phyloP scores from a whole-genome alignment of 2,113 vertebrate species.

The Aegithalos caudatus region DNA sequence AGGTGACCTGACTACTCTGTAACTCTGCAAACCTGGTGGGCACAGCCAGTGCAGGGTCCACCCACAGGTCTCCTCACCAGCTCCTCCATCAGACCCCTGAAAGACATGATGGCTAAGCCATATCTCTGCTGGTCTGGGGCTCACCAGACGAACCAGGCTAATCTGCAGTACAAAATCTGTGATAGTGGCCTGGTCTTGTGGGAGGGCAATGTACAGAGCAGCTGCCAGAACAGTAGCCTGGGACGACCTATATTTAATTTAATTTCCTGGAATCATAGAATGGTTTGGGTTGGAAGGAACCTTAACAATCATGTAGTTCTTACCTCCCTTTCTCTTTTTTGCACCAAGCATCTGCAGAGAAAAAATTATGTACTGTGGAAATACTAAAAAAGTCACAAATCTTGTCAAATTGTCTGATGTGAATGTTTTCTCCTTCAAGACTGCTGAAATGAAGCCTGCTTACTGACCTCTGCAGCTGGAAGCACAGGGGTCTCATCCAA shows the following conservation, averaged over 20 bases:
- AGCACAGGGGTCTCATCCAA: neutral
- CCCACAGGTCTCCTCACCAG: rapidly evolving
- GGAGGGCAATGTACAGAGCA: neutral
- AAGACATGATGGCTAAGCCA: rapidly evolving
- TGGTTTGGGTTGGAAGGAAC: neutral
- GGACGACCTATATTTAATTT: neutral
- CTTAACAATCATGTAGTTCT: neutral
- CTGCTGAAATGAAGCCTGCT: neutral
- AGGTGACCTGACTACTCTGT: neutral
- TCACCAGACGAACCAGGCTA: neutral
- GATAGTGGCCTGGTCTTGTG: neutral
- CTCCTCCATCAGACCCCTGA: neutral
- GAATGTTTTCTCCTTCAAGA: neutral
- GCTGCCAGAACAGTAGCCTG: neutral
- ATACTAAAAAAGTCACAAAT: neutral
- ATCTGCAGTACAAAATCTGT: neutral
- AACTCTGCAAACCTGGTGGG: neutral
- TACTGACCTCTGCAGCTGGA: neutral
- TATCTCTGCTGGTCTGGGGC: neutral
- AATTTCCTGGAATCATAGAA: neutral
- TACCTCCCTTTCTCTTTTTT: neutral
- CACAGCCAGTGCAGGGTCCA: neutral
- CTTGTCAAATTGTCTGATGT: neutral
- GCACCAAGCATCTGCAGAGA: neutral
- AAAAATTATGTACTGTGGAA: neutral